Evolutionary conservation across 2,888 invertebrate genomes (phyloP).

Genomic region (Hedya salicella): DNA sequence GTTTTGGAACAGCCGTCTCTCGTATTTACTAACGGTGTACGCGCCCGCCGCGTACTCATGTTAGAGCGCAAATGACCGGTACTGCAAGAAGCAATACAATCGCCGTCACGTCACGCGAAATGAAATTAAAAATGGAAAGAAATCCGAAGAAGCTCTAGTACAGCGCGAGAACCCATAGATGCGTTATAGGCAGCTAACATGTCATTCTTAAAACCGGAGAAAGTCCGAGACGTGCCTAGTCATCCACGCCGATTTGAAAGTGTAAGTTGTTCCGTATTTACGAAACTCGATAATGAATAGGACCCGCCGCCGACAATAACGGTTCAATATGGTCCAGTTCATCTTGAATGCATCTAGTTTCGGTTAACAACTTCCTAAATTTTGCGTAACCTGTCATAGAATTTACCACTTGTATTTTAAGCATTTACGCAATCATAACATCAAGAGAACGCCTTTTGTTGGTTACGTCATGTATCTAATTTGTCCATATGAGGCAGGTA

Average conservation of each 20-base stretch:
- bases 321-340: constrained; percentile 40
- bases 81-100: constrained; percentile 67
- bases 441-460: constrained; percentile 32
- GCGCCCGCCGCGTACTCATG: constrained; percentile 70
- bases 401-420: constrained; percentile 31
- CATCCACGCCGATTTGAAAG: constrained; percentile 71
- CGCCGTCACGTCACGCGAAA: constrained; percentile 69
- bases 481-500: constrained; percentile 20
- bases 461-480: constrained; percentile 29
- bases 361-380: constrained; percentile 46
- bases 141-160: constrained; percentile 65
- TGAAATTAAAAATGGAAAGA: constrained; percentile 72
- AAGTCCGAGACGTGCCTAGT: constrained; percentile 66
- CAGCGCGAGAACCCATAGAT: constrained; percentile 64
- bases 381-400: constrained; percentile 48
- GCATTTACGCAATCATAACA: constrained; percentile 34
- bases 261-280: constrained; percentile 65
- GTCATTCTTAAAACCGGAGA: constrained; percentile 60
- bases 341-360: constrained; percentile 28
- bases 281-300: constrained; percentile 48
- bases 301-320: constrained; percentile 44
- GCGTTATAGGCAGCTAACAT: constrained; percentile 60
- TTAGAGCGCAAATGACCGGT: constrained; percentile 72
- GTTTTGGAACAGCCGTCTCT: constrained; percentile 46
- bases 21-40: constrained; percentile 48